These are phyloP conservation scores for Anas bahamensis DNA, from an alignment of 2,797 vertebrate species.

Conservation along the genomic window DNA sequence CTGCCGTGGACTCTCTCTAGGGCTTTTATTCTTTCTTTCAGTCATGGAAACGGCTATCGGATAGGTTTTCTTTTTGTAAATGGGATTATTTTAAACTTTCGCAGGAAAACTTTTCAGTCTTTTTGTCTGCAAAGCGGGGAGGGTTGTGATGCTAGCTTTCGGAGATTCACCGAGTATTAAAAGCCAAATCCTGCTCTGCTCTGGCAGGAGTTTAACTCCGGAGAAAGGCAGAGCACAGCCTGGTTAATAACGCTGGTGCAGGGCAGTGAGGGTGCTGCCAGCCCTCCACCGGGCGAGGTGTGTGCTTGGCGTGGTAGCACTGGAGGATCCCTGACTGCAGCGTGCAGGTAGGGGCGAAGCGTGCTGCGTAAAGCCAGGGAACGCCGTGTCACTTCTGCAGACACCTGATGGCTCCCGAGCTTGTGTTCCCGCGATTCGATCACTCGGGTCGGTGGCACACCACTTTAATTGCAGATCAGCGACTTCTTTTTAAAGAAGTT, in stretches of 20 bases:
- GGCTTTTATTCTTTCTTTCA: constrained; percentile 48
- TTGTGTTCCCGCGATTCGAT: neutral
- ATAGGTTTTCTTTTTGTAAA: constrained; percentile 28
- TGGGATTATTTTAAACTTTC: constrained; percentile 45
- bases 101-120: neutral
- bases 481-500: constrained; percentile 57
- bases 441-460: neutral
- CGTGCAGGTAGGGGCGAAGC: neutral
- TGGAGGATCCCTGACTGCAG: neutral
- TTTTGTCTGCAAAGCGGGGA: neutral
- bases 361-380: neutral
- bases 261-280: neutral
- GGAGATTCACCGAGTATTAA: neutral
- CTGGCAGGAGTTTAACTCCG: neutral
- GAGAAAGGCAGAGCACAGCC: neutral
- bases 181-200: neutral
- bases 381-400: constrained; percentile 19
- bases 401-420: neutral
- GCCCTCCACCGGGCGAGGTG: neutral
- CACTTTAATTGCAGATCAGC: constrained; percentile 46
- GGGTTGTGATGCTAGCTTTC: neutral
- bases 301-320: constrained; percentile 10
- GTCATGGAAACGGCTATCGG: neutral
- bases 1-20: constrained; percentile 8
- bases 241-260: neutral